Evolutionary conservation across 2,888 invertebrate genomes (phyloP).

Genomic region (Lottia gigantea): DNA sequence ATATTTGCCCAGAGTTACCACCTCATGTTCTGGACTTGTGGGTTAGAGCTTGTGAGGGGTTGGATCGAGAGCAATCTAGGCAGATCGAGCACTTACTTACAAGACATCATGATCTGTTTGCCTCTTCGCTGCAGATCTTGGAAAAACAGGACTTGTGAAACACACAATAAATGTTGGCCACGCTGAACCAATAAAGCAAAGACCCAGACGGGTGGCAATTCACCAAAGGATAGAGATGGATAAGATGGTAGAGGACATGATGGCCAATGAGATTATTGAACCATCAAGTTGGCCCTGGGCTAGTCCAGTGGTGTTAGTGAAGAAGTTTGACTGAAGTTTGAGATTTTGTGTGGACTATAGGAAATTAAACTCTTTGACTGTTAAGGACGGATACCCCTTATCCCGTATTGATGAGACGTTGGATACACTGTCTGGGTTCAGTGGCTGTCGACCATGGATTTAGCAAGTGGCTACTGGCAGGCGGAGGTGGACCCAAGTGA

Average conservation of each 20-base stretch:
- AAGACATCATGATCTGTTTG: constrained; percentile 1
- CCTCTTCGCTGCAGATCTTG: not conserved
- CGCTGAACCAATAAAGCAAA: constrained; percentile 7
- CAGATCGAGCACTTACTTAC: not conserved
- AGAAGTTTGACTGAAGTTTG: not conserved
- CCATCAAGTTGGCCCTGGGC: not conserved
- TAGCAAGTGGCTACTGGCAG: constrained; percentile 4
- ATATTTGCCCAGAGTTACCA: not conserved
- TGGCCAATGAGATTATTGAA: not conserved
- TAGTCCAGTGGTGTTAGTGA: constrained; percentile 1
- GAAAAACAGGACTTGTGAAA: not conserved
- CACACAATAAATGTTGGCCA: not conserved
- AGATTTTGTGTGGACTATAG: not conserved
- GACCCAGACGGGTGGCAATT: constrained; percentile 1
- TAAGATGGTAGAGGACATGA: constrained; percentile 3
- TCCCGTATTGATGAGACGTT: not conserved
- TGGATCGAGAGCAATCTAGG: not conserved
- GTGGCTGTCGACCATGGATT: constrained; percentile 7
- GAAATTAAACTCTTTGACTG: not conserved
- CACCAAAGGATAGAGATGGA: not conserved
- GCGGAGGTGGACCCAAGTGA: not conserved
- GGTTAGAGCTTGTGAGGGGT: not conserved
- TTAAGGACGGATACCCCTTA: constrained; percentile 1
- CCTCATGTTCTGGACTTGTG: constrained; percentile 1
- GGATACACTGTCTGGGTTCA: not conserved